Evolutionary conservation across 2,797 vertebrate species (phyloP).

Genomic region (Alfaro cultratus): DNA sequence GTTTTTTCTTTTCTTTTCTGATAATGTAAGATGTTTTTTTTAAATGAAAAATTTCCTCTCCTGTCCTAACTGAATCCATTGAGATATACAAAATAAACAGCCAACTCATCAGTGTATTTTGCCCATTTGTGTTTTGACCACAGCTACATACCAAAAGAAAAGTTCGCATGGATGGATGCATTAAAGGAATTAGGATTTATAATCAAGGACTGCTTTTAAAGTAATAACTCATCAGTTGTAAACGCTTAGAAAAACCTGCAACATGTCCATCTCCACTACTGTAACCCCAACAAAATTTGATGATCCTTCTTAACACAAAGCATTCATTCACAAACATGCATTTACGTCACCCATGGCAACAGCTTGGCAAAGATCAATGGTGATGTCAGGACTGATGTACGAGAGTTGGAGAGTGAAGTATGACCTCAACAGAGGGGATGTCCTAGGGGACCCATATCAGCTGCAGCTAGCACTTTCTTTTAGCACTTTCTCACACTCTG

Average conservation of each 20-base stretch:
- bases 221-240: not conserved
- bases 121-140: not conserved
- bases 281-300: conserved; percentile 37
- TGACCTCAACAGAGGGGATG: conserved; percentile 67
- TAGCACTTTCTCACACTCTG: conserved; percentile 70
- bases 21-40: not conserved
- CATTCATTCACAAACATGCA: conserved; percentile 7
- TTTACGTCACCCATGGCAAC: conserved; percentile 57
- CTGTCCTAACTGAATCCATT: not conserved
- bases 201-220: not conserved
- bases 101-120: not conserved
- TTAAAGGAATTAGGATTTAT: conserved; percentile 1
- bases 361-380: conserved; percentile 18
- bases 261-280: conserved; percentile 14
- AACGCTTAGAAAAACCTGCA: conserved; percentile 7
- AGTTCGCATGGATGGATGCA: conserved; percentile 16
- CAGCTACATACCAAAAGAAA: conserved; percentile 20
- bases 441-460: conserved; percentile 63
- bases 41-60: too few species aligned
- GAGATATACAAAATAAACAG: not conserved
- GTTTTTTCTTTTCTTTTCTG: not conserved
- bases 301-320: conserved; percentile 24
- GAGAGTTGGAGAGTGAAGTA: conserved; percentile 48
- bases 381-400: conserved; percentile 74
- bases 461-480: conserved; percentile 50